Evolutionary conservation across 2,888 invertebrate species (phyloP).

Genomic region (Agrotis segetum): DNA sequence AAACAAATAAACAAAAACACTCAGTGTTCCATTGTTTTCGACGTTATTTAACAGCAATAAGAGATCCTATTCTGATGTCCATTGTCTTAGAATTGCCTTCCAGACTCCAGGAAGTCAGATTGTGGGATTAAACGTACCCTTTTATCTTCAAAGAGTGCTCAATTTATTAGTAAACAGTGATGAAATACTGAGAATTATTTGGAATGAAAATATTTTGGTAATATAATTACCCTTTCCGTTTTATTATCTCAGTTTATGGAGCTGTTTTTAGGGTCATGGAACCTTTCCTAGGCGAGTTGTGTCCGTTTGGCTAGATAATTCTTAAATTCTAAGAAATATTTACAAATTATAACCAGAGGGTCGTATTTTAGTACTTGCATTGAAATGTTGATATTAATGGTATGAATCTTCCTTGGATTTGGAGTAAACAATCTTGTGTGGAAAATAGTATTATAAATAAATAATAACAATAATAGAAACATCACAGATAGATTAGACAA

Average conservation of each 20-base stretch:
- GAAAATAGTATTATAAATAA: too few relatives aligned
- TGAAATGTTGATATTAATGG: too few relatives aligned
- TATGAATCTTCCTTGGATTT: too few relatives aligned
- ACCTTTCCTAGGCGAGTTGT: too few relatives aligned
- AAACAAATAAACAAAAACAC: constrained; percentile 28
- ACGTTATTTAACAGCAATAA: constrained; percentile 44
- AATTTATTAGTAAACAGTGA: constrained; percentile 42
- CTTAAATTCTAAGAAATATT: too few relatives aligned
- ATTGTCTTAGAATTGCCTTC: constrained; percentile 47
- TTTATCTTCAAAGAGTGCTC: constrained; percentile 47
- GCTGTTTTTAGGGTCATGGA: too few relatives aligned
- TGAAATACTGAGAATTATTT: constrained; percentile 15
- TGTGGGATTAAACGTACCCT: constrained; percentile 45
- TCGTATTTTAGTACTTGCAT: too few relatives aligned
- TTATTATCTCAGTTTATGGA: constrained; percentile 2
- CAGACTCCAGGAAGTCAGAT: constrained; percentile 40
- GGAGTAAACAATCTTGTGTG: too few relatives aligned
- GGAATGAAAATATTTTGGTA: not conserved
- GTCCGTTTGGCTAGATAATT: too few relatives aligned
- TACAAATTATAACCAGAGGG: too few relatives aligned
- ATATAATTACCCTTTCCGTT: not conserved
- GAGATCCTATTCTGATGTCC: constrained; percentile 31
- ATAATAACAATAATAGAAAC: too few relatives aligned
- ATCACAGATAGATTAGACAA: too few relatives aligned
- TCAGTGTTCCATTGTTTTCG: constrained; percentile 40